A percentile compares a stretch with the other conserved stretches of the same genome.
Conservation (phyloP, 2,888 invertebrate species). For the Lamellibrachia columna region DNA sequence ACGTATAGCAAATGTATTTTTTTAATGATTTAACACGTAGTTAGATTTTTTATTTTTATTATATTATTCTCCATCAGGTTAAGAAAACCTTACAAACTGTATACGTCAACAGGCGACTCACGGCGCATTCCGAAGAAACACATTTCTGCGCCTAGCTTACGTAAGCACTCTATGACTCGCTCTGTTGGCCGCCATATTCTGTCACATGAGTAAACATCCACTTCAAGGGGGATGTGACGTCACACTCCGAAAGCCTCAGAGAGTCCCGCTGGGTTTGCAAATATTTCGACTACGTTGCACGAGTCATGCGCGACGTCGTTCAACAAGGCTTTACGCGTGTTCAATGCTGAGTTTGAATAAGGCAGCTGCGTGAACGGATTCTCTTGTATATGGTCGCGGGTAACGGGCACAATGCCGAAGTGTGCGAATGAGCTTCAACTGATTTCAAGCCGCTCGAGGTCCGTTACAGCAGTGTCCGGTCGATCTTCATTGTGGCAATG, state of each 20-base stretch:
- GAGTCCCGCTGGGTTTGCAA: neutral
- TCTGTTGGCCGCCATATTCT: neutral
- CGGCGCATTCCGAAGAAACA: neutral
- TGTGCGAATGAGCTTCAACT: neutral
- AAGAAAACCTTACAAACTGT: neutral
- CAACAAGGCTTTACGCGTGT: neutral
- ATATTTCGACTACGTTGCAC: neutral
- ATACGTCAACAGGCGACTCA: neutral
- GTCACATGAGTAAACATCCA: neutral
- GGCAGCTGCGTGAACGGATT: neutral
- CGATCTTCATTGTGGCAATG: neutral
- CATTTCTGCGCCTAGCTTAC: neutral
- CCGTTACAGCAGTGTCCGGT: neutral
- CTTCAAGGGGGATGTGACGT: neutral
- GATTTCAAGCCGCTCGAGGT: neutral
- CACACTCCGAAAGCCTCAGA: neutral
- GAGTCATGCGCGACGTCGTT: neutral
- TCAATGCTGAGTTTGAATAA: conserved; percentile 12
- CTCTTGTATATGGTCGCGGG: neutral
- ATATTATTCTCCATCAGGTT: neutral
- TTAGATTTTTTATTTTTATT: too few relatives aligned
- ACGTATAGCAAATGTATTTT: too few relatives aligned
- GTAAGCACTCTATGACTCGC: neutral
- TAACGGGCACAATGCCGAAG: neutral
- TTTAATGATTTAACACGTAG: too few relatives aligned